Percentiles rank a stretch among this genome's conserved stretches.
Evolutionary conservation across 2,888 invertebrate species (phyloP).

Genomic region (Dilophus febrilis): DNA sequence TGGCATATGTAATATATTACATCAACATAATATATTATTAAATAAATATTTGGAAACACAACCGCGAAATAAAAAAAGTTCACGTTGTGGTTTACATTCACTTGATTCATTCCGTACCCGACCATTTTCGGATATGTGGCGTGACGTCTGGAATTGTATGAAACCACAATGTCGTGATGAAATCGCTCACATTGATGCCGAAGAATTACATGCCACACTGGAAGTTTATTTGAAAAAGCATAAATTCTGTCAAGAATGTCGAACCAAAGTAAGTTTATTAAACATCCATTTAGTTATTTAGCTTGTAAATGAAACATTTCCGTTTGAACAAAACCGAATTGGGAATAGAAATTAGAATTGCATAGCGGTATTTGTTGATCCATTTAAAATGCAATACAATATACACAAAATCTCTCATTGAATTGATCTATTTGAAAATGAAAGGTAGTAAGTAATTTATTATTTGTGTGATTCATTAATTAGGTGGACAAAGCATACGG

Average conservation of each 20-base stretch:
- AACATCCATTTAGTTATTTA: no score
- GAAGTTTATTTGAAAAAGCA: conserved; percentile 85
- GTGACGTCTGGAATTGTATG: conserved; percentile 76
- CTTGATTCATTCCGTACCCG: conserved; percentile 70
- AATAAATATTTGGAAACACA: conserved; percentile 64
- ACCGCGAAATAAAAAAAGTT: conserved; percentile 73
- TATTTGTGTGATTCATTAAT: no score
- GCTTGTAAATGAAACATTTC: no score
- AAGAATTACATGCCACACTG: conserved; percentile 66
- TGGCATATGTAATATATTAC: conserved; percentile 64
- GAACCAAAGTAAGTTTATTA: conserved; percentile 57
- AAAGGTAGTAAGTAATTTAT: no score
- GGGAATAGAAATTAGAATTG: no score
- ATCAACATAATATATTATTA: conserved; percentile 67
- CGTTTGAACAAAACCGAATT: no score
- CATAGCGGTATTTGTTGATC: no score
- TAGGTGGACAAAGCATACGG: conserved; percentile 66
- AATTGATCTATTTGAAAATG: no score
- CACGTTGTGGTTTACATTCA: conserved; percentile 76
- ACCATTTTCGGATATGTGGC: conserved; percentile 56
- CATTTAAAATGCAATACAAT: no score
- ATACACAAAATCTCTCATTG: no score
- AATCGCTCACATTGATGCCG: conserved; percentile 73
- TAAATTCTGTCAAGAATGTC: conserved; percentile 85
- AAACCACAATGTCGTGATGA: conserved; percentile 62